These are phyloP conservation scores for Sebastes flavidus DNA, from an alignment of 2,797 vertebrate genomes.

Conservation along the genomic window DNA sequence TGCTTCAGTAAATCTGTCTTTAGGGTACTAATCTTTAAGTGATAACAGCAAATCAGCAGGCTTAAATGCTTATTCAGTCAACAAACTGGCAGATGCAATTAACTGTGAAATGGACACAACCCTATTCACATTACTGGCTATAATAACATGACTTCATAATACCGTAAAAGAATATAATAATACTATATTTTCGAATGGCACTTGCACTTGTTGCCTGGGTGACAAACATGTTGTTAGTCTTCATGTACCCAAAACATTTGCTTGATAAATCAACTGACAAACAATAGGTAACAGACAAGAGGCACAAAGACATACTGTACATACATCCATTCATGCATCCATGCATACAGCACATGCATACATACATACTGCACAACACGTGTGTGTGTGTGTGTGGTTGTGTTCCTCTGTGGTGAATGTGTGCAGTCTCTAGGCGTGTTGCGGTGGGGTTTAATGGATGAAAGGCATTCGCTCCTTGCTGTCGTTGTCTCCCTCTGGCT, in stretches of 20 bases:
- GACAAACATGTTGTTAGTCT: slow-evolving; percentile 36
- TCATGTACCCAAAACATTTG: slow-evolving; percentile 67
- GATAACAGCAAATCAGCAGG: neutral
- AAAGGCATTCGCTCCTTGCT: slow-evolving; percentile 99
- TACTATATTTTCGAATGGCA: slow-evolving; percentile 86
- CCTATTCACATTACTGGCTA: slow-evolving; percentile 27
- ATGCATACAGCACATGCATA: slow-evolving; percentile 54
- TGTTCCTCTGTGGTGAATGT: slow-evolving; percentile 65
- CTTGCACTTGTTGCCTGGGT: slow-evolving; percentile 72
- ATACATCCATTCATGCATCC: slow-evolving; percentile 46
- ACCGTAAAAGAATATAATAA: slow-evolving; percentile 70
- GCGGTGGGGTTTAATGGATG: slow-evolving; percentile 87
- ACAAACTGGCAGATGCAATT: slow-evolving; percentile 20
- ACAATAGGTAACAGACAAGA: slow-evolving; percentile 70
- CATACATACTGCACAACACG: slow-evolving; percentile 85
- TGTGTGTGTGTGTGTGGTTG: slow-evolving; percentile 77
- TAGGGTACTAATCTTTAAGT: neutral
- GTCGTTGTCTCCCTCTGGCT: slow-evolving; percentile 95
- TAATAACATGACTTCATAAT: slow-evolving; percentile 75
- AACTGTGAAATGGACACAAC: slow-evolving; percentile 39
- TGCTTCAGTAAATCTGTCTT: neutral
- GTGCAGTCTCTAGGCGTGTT: slow-evolving; percentile 56
- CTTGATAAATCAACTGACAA: slow-evolving; percentile 86
- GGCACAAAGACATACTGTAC: slow-evolving; percentile 74
- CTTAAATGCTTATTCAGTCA: slow-evolving; percentile 19